A percentile compares a stretch with the other conserved stretches of the same genome.
Evolutionary conservation across 2,113 vertebrate species (phyloP).

Genomic region (Lamprotornis superbus): DNA sequence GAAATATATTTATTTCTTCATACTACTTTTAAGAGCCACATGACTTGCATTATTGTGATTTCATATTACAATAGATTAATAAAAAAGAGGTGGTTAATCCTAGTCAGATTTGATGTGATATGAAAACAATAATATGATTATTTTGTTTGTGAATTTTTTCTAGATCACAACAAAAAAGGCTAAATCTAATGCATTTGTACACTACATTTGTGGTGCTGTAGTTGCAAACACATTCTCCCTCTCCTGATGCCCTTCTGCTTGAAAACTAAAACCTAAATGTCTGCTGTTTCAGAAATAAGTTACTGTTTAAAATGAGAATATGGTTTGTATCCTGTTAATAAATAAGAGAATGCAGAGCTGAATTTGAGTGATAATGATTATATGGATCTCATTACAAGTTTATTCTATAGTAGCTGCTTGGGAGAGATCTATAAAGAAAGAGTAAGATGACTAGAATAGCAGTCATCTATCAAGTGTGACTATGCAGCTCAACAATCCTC

Average conservation of each 20-base stretch:
- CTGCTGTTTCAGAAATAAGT: neutral
- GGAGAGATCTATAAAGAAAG: neutral
- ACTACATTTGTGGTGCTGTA: neutral
- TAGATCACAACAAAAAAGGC: neutral
- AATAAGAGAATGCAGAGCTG: neutral
- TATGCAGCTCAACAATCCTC: neutral
- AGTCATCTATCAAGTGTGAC: neutral
- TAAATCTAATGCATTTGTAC: neutral
- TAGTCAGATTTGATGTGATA: neutral
- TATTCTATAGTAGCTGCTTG: neutral
- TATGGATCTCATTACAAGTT: neutral
- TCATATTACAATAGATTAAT: neutral
- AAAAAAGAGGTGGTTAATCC: neutral
- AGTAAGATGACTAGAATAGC: neutral
- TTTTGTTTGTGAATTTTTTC: neutral
- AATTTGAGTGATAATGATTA: neutral
- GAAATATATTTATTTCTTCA: neutral
- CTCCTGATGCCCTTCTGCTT: accelerated
- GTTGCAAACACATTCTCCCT: neutral
- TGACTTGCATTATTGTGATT: neutral
- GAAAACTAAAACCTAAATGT: neutral
- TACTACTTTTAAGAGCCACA: neutral
- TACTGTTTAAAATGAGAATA: neutral
- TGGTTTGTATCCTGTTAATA: neutral
- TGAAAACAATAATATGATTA: neutral